Evolutionary conservation across 2,113 vertebrate genomes (phyloP).

Genomic region (Chaetops frenatus): DNA sequence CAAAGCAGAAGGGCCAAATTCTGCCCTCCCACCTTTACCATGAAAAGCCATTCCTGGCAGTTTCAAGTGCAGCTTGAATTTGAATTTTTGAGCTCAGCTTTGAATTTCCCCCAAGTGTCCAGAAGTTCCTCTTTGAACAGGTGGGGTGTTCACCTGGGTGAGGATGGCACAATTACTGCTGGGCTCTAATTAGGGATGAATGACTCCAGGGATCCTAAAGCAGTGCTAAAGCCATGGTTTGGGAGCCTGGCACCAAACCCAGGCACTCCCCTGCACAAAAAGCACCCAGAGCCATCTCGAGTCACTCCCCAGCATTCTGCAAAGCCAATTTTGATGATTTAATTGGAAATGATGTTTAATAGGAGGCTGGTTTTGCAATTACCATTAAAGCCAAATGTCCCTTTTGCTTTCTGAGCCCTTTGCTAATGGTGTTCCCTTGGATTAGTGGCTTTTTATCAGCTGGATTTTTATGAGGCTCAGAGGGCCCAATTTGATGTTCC

Average conservation of each 20-base stretch:
- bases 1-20: background rate
- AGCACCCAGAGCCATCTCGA: background rate
- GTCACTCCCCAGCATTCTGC: background rate
- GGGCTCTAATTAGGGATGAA: background rate
- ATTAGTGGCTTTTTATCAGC: background rate
- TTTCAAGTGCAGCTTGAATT: background rate
- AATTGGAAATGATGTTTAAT: slow-evolving; percentile 11
- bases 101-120: background rate
- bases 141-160: background rate
- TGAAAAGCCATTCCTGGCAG: fast-evolving
- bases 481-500: slow-evolving; percentile 28
- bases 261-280: background rate
- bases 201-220: background rate
- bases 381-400: background rate
- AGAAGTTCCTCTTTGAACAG: background rate
- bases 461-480: background rate
- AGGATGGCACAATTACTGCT: background rate
- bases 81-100: background rate
- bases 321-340: background rate
- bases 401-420: background rate
- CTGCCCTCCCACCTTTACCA: background rate
- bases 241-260: background rate
- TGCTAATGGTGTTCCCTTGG: background rate
- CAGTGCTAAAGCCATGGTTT: background rate
- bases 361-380: background rate